Evolutionary conservation across 2,888 invertebrate species (phyloP), one percentile per base, ranked within the genome.

Genomic region (Latrodectus hesperus): DNA sequence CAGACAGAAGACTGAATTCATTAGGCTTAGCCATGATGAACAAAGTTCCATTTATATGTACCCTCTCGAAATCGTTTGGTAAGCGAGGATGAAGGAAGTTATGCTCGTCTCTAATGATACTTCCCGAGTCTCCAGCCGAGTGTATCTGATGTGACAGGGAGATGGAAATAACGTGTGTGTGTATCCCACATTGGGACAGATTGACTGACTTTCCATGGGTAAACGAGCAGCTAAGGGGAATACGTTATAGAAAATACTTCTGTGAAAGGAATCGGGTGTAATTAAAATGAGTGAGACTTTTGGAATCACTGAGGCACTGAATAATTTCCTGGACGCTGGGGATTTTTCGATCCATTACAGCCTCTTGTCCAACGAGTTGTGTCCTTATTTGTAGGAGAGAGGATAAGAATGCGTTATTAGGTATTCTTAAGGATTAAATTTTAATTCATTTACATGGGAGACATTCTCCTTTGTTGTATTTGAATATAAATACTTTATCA

Each of bases 1-100:
- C 80, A 71, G 77, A 65, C 72, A 73, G 84, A 65, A 80, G 52
- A 55, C 76, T 77, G 84, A 72, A 84, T 84, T 72, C 77, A 84
- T 84, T 84, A 84, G 78, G 72, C 52, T 76, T 68, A 12, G 77
- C 60, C n/a, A 60, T 60, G 60, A 60, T 60, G 60, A 60, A n/a
- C 60, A 12, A 60, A 60, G 60, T 60, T 60, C 60, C 60, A 60
- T 60, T 60, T 60, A 60, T 60, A 38, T 38, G 38, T 38, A 4
- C n/a, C 60, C 60, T 60, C 14, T 60, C 60, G 60, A n/a, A 38
- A 60, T 60, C n/a, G 60, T 60, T 60, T 60, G n/a, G 60, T 60
- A n/a, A 60, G 60, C n/a, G 38, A 38, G 38, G 38, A 38, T 38
- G 38, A 38, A 38, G 38, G 38, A 38, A 38, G 38, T 38, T 38